A percentile compares a stretch with the other conserved stretches of the same genome.
Conservation (phyloP, 2,888 invertebrate species). For the Caradrina kadenii region DNA sequence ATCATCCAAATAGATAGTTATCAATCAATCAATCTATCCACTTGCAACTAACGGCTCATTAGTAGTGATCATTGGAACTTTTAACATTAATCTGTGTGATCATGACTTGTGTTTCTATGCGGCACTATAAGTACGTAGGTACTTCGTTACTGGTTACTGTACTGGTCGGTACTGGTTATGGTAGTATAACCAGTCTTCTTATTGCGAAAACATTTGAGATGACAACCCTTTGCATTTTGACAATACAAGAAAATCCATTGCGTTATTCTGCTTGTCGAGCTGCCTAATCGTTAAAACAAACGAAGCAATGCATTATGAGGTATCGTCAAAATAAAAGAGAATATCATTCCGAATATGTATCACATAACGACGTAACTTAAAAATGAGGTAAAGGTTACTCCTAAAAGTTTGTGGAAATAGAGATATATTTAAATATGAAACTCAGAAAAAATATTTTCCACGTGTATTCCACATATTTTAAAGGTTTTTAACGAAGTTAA, state of each 20-base stretch:
- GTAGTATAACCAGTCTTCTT: no score
- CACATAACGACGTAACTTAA: background rate
- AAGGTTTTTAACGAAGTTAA: conserved; percentile 10
- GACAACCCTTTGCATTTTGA: background rate
- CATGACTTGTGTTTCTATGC: conserved; percentile 6
- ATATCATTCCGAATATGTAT: background rate
- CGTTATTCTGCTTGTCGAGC: background rate
- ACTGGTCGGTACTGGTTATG: no score
- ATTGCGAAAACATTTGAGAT: no score
- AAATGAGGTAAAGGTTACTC: background rate
- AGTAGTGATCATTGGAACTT: conserved; percentile 16
- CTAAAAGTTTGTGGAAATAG: background rate
- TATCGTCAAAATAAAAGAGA: background rate
- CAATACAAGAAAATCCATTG: background rate
- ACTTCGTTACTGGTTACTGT: no score
- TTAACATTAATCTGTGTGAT: conserved; percentile 10
- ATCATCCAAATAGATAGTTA: conserved; percentile 18
- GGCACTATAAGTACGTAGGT: no score
- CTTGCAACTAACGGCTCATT: conserved; percentile 30
- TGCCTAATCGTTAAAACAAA: no score
- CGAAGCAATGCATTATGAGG: background rate
- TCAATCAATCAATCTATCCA: conserved; percentile 24
- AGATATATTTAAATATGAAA: background rate
- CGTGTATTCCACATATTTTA: background rate
- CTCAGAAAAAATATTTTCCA: background rate